These are phyloP conservation scores for mouse (Mus musculus) DNA, from an alignment of 2,113 vertebrate genomes.

Conservation along the genomic window GRCm39 chr10:114997001-114997500, in stretches of 20 bases:
- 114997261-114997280: constrained; percentile 43
- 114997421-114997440: background rate
- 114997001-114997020: constrained; percentile 79
- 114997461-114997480: background rate
- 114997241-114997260: constrained; percentile 49
- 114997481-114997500: background rate
- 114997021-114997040: constrained; percentile 69
- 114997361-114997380: background rate
- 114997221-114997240: constrained; percentile 44
- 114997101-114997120: constrained; percentile 76
- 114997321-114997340: background rate
- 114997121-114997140: constrained; percentile 57
- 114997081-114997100: constrained; percentile 65
- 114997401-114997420: background rate
- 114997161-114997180: constrained; percentile 69
- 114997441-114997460: background rate
- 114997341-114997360: background rate
- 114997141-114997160: constrained; percentile 70
- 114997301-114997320: background rate
- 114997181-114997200: constrained; percentile 13
- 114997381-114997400: background rate
- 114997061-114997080: constrained; percentile 69
- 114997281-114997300: constrained; percentile 38
- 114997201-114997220: constrained; percentile 53
- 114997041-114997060: constrained; percentile 66